A percentile compares a stretch with the other conserved stretches of the same genome.
These are phyloP conservation scores for Falco novaeseelandiae DNA, from an alignment of 2,797 vertebrate species.

Conservation along the genomic window DNA sequence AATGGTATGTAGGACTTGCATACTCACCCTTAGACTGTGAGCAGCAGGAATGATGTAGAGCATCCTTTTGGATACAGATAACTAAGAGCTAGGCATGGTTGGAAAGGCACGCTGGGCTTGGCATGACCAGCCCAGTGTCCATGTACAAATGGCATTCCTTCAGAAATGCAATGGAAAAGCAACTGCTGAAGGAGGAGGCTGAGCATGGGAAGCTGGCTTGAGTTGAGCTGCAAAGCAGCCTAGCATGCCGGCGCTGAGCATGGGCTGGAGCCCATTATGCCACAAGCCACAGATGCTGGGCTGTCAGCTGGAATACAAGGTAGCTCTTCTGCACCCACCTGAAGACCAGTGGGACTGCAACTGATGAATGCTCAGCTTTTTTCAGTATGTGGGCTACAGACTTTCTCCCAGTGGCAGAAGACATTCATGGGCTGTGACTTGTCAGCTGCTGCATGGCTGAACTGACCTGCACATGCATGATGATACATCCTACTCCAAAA, in stretches of 20 bases:
- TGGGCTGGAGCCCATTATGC: neutral
- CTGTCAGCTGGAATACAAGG: neutral
- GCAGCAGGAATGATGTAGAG: neutral
- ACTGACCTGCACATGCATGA: neutral
- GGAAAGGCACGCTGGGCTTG: neutral
- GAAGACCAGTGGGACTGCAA: neutral
- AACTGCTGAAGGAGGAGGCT: neutral
- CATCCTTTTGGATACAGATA: neutral
- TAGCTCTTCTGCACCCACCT: neutral
- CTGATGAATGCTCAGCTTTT: neutral
- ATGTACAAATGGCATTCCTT: neutral
- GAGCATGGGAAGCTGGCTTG: neutral
- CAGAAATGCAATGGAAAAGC: neutral
- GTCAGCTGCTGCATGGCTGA: neutral
- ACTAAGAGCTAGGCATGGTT: neutral
- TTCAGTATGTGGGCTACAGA: neutral
- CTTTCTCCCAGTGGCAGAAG: neutral
- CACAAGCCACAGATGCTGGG: neutral
- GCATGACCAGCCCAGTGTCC: neutral
- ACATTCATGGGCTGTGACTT: neutral
- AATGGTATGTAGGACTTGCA: neutral
- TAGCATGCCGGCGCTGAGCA: fast-evolving
- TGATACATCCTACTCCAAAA: neutral
- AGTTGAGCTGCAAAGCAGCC: neutral
- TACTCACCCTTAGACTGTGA: neutral